Base-by-base conservation (phyloP, 2,113 vertebrate species). In the Sorex fumeus region DNA sequence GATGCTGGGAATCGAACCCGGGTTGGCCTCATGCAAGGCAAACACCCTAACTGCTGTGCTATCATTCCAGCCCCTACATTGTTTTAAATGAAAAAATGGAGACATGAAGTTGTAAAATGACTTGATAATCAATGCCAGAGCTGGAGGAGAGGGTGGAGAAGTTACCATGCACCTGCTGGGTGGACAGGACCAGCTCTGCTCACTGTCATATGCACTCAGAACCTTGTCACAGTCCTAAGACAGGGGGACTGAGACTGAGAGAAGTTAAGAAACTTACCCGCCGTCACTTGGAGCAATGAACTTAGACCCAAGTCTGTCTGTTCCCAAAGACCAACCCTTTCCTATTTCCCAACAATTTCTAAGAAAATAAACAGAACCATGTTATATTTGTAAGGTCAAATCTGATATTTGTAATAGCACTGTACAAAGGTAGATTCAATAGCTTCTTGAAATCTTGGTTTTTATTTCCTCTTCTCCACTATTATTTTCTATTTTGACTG, bases 391-490 rank as follows among this genome's bases (percentile, higher is more conserved):
- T 80, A 95, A n/a, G 25, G 45, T 90, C 86, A 94, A 86, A 86
- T 69, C 16, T 79, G 87, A 18, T 84, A 88, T 84, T 94, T 94
- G 81, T 71, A 94, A 21, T 83, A 47, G 30, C 53, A 95, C 95
- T 89, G 75, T 7, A 79, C 15, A 94, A 82, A 91, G 84, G 91
- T 93, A 92, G 34, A 92, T 45, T 84, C 50, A 40, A 57, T 15
- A 85, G 79, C 64, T 34, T 93, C 94, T 82, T 85, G 66, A 93
- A 74, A 85, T 25, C 25, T 0, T 19, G n/a, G 74, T 40, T 76
- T 76, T 96, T 84, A 96, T 64, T 8, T 2, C 8, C 4, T 60
- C 82, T 43, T 74, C 27, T 90, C 32, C 16, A 28, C 3, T 94
- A 84, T 2, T 77, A 0, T 0, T 81, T 93, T 86, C 30, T 50